Conservation (phyloP, 2,113 vertebrate species). For the Caranx melampygus region DNA sequence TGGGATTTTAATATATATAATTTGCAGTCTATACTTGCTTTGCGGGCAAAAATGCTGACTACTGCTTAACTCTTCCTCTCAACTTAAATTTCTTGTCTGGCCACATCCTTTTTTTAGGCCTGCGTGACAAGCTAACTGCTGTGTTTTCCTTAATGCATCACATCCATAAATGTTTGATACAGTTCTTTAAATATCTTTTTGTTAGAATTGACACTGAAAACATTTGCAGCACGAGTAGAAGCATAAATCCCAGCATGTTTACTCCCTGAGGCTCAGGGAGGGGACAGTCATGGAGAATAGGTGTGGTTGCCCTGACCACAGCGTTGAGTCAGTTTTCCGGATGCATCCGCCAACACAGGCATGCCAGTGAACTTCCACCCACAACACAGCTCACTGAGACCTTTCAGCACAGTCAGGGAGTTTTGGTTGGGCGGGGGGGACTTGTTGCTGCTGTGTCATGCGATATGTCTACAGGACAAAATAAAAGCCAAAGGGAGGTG, state of each 20-base stretch:
- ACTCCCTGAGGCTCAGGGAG: slow-evolving; percentile 6
- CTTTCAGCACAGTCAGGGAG: slow-evolving; percentile 11
- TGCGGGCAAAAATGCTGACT: not conserved
- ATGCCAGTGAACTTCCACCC: slow-evolving; percentile 62
- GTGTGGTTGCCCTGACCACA: slow-evolving; percentile 64
- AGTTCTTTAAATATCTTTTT: not conserved
- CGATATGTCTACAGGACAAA: slow-evolving; percentile 40
- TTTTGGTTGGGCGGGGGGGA: not conserved
- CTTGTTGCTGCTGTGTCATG: slow-evolving; percentile 55
- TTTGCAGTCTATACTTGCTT: not conserved
- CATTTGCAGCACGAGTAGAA: not conserved
- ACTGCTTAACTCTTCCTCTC: not conserved
- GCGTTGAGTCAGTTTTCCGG: slow-evolving; percentile 70
- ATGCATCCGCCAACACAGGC: slow-evolving; percentile 54
- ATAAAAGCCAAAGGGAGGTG: slow-evolving; percentile 37
- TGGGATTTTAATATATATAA: no score
- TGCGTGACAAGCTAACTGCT: not conserved
- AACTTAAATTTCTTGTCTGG: not conserved
- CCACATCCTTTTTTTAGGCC: not conserved
- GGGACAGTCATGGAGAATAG: slow-evolving; percentile 43
- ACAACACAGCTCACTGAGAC: slow-evolving; percentile 22
- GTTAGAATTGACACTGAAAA: not conserved
- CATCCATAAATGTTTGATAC: slow-evolving; percentile 6
- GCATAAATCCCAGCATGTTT: slow-evolving; percentile 21
- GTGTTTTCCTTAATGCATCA: not conserved